Percentiles rank a stretch among this genome's conserved stretches.
phyloP scores from a whole-genome alignment of 2,113 vertebrate species.

The Pollachius pollachius region DNA sequence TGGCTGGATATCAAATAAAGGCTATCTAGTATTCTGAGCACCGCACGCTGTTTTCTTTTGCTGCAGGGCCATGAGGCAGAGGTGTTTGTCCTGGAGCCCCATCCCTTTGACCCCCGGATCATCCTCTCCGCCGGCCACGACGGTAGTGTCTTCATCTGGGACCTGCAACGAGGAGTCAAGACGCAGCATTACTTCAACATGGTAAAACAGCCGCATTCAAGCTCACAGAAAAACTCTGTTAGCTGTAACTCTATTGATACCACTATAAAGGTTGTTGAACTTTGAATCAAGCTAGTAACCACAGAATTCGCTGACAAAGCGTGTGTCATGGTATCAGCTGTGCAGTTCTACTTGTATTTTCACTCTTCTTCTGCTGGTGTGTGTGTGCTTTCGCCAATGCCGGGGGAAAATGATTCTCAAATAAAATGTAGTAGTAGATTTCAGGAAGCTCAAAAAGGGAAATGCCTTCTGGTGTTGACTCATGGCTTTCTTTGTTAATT shows the following conservation, averaged over 20 bases:
- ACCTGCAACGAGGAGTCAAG: constrained; percentile 86
- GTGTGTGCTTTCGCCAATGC: too few relatives aligned
- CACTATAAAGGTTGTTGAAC: too few relatives aligned
- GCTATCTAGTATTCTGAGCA: not conserved
- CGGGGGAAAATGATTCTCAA: too few relatives aligned
- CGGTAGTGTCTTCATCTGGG: constrained; percentile 96
- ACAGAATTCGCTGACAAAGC: not conserved
- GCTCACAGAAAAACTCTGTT: not conserved
- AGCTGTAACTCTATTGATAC: too few relatives aligned
- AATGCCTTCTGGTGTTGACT: too few relatives aligned
- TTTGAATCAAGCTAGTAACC: too few relatives aligned
- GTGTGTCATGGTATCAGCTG: not conserved
- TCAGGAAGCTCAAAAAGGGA: too few relatives aligned
- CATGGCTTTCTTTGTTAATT: too few relatives aligned
- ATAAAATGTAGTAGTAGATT: too few relatives aligned
- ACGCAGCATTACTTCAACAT: constrained; percentile 94
- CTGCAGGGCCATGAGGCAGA: constrained; percentile 93
- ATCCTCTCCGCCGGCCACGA: constrained; percentile 97
- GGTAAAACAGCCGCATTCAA: constrained; percentile 63
- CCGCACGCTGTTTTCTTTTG: not conserved
- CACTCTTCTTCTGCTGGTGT: too few relatives aligned
- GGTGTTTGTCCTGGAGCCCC: constrained; percentile 96
- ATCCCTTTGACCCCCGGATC: constrained; percentile 92
- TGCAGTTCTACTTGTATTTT: too few relatives aligned
- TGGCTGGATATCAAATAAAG: not conserved